These are phyloP conservation scores for Tragulus kanchil DNA, from an alignment of 2,113 vertebrate species.

Conservation along the genomic window DNA sequence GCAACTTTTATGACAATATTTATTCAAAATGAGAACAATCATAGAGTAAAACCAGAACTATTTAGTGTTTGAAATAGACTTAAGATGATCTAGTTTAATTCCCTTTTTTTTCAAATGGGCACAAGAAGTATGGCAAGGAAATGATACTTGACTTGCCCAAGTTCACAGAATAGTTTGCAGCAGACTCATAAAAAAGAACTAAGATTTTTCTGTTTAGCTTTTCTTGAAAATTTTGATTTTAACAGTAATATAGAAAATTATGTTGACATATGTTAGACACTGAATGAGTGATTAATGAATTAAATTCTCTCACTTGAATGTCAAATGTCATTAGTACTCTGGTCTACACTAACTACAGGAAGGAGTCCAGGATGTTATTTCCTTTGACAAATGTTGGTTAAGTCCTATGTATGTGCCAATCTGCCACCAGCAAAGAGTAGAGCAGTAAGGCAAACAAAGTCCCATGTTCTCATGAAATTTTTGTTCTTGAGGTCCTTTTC, in stretches of 20 bases:
- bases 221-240: constrained; percentile 21
- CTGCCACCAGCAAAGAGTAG: neutral
- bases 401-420: neutral
- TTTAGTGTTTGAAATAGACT: constrained; percentile 27
- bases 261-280: neutral
- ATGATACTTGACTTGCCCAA: neutral
- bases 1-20: neutral
- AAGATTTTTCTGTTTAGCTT: neutral
- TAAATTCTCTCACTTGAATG: neutral
- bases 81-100: constrained; percentile 42
- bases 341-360: neutral
- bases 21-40: constrained; percentile 51
- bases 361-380: neutral
- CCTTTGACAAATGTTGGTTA: neutral
- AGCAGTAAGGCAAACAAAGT: neutral
- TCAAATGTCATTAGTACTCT: neutral
- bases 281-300: constrained; percentile 1
- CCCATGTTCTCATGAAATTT: neutral
- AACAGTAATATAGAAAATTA: neutral
- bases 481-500: neutral
- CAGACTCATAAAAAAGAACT: neutral
- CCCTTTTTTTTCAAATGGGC: constrained; percentile 7
- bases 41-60: constrained; percentile 20
- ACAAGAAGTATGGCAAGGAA: neutral
- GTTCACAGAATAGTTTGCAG: constrained; percentile 33